These are phyloP conservation scores for Vidua macroura DNA, from an alignment of 2,113 vertebrate genomes.

Conservation along the genomic window DNA sequence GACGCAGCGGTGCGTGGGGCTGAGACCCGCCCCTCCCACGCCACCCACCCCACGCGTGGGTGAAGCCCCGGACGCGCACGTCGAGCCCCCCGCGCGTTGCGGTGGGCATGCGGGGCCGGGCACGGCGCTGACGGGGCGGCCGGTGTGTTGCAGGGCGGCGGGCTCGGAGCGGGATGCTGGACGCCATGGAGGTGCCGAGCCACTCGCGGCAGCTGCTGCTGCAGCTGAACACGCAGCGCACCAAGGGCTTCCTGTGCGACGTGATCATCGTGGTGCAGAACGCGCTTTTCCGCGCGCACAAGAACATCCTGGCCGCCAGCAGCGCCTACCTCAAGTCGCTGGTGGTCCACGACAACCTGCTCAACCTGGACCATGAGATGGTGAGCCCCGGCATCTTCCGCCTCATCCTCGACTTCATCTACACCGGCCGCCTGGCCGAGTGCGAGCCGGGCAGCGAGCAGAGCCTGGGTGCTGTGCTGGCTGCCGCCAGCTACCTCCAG, in stretches of 20 bases:
- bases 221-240: conserved; percentile 97
- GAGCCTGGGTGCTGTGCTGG: conserved; percentile 87
- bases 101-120: not conserved
- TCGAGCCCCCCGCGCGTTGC: not conserved
- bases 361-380: conserved; percentile 99
- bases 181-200: conserved; percentile 96
- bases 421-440: conserved; percentile 91
- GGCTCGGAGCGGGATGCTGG: conserved; percentile 94
- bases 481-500: conserved; percentile 97
- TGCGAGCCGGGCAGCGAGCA: conserved; percentile 85
- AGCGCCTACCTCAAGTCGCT: conserved; percentile 99
- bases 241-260: conserved; percentile 98
- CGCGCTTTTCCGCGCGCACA: conserved; percentile 97
- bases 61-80: not conserved
- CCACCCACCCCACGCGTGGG: not conserved
- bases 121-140: not conserved
- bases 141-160: conserved; percentile 77
- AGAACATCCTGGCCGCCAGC: conserved; percentile 99
- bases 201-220: conserved; percentile 97
- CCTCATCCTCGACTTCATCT: conserved; percentile 98
- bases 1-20: not conserved
- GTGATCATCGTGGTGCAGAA: conserved; percentile 99
- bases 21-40: not conserved
- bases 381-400: conserved; percentile 98
- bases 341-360: conserved; percentile 99